Percentiles rank a stretch among this genome's conserved stretches.
Conservation (phyloP, 2,113 vertebrate genomes). For the Ictidomys tridecemlineatus region DNA sequence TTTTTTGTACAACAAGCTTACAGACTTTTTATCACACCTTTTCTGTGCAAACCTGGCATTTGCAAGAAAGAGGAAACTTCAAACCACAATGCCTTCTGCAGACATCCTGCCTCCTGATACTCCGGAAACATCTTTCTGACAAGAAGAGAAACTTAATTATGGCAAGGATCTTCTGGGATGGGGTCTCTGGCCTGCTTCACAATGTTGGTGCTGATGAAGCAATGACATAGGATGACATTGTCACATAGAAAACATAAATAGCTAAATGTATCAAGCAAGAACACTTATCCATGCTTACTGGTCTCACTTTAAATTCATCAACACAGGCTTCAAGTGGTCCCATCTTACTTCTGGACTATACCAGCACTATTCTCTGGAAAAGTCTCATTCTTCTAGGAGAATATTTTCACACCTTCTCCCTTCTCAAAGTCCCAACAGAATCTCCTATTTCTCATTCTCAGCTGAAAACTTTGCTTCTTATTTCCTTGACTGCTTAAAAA, state of each 20-base stretch:
- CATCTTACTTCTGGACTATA: neutral
- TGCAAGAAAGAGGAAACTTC: no score
- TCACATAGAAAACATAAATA: neutral
- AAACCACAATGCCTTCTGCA: no score
- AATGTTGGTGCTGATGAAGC: neutral
- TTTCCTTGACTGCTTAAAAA: neutral
- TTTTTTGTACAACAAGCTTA: no score
- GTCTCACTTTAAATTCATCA: neutral
- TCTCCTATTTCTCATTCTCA: neutral
- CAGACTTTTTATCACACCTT: no score
- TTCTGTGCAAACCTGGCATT: no score
- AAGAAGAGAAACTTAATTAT: no score
- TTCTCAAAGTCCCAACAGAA: neutral
- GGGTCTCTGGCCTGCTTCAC: no score
- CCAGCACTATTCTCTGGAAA: neutral
- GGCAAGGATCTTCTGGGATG: no score
- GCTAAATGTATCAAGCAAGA: neutral
- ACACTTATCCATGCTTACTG: neutral
- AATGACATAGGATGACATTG: neutral
- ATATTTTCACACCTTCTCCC: neutral
- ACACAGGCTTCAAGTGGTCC: neutral
- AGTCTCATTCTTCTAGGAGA: neutral
- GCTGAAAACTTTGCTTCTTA: neutral
- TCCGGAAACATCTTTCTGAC: no score
- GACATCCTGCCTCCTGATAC: no score